Conservation (phyloP, 2,113 vertebrate species). For the Syrmaticus mikado region DNA sequence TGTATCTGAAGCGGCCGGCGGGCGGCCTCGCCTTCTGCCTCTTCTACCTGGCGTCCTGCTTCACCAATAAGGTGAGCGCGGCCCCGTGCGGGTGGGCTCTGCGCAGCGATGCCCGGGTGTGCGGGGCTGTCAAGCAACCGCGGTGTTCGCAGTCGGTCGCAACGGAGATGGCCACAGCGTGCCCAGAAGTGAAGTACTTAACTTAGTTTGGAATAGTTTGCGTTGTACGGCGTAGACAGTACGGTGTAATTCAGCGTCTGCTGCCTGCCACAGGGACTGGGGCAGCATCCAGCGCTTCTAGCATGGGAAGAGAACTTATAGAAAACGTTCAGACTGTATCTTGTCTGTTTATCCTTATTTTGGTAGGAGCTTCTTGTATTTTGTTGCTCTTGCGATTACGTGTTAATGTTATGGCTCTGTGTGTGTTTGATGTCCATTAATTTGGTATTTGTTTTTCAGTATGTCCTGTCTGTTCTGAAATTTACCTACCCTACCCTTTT, state of each 20-base stretch:
- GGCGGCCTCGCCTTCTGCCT: constrained; percentile 74
- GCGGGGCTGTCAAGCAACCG: too few species aligned
- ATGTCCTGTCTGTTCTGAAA: constrained; percentile 94
- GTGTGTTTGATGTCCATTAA: constrained; percentile 52
- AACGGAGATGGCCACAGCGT: background rate
- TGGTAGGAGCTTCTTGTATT: background rate
- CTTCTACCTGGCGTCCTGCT: constrained; percentile 76
- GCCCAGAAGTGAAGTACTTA: background rate
- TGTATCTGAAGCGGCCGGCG: constrained; percentile 64
- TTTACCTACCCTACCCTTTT: constrained; percentile 98
- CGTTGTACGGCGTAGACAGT: background rate
- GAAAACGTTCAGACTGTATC: background rate
- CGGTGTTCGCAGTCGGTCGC: too few species aligned
- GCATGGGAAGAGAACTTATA: background rate
- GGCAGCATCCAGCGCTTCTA: background rate
- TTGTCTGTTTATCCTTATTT: background rate
- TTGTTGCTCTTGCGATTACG: background rate
- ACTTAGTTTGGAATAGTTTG: background rate
- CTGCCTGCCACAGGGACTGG: background rate
- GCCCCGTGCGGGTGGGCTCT: background rate
- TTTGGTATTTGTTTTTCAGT: constrained; percentile 85
- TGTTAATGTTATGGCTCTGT: background rate
- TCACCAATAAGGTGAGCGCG: constrained; percentile 83
- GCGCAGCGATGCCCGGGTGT: too few species aligned
- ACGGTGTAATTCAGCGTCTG: background rate